phyloP scores from a whole-genome alignment of 2,113 vertebrate species.

The Tiliqua scincoides region DNA sequence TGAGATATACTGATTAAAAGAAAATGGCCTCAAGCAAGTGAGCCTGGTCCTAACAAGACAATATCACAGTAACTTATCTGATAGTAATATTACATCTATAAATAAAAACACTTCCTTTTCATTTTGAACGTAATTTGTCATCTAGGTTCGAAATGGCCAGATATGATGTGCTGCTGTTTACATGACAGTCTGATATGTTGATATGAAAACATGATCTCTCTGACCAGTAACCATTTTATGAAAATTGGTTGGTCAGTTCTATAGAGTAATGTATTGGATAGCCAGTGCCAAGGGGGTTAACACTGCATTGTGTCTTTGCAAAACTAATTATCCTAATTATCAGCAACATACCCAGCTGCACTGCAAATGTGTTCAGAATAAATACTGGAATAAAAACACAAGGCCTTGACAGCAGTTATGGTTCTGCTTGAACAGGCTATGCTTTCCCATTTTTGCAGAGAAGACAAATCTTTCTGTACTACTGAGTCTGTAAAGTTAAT shows the following conservation, averaged over 20 bases:
- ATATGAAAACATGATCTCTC: background rate
- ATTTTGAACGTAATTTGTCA: background rate
- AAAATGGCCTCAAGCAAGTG: too few species aligned
- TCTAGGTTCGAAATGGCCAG: slow-evolving; percentile 27
- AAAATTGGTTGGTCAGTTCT: background rate
- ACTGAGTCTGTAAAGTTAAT: background rate
- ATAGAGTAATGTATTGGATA: background rate
- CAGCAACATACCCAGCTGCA: background rate
- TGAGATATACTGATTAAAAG: too few species aligned
- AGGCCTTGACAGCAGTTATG: background rate
- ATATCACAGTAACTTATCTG: background rate
- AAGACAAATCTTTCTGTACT: background rate
- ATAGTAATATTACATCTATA: background rate
- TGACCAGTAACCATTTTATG: slow-evolving; percentile 8
- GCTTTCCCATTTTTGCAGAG: background rate
- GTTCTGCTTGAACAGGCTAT: background rate
- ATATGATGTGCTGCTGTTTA: slow-evolving; percentile 14
- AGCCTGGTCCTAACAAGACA: too few species aligned
- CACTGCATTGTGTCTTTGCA: slow-evolving; percentile 18
- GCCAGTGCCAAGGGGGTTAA: slow-evolving; percentile 21
- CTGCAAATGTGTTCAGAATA: slow-evolving; percentile 11
- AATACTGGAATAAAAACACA: background rate
- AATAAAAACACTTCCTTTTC: background rate
- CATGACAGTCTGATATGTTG: background rate
- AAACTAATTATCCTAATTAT: slow-evolving; percentile 36